These are phyloP conservation scores for Herpailurus yagouaroundi DNA, from an alignment of 2,113 vertebrate genomes.

Conservation along the genomic window DNA sequence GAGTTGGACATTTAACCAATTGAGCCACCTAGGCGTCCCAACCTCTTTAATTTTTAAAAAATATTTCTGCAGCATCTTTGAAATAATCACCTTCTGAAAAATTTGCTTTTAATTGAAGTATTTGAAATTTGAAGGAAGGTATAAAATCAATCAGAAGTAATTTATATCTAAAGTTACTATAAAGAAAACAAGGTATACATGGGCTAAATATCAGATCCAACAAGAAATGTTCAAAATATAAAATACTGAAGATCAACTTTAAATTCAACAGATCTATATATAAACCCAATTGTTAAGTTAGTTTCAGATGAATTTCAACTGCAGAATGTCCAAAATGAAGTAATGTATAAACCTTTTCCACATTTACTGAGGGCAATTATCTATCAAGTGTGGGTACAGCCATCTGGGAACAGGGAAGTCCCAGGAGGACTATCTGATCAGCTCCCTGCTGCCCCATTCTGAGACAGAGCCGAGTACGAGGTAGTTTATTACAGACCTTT, in stretches of 20 bases:
- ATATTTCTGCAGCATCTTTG: neutral
- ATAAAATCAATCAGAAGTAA: slow-evolving; percentile 39
- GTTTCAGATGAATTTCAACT: neutral
- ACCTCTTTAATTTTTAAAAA: neutral
- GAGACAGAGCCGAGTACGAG: neutral
- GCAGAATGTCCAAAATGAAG: neutral
- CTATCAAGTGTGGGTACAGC: neutral
- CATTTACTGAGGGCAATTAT: too few relatives aligned
- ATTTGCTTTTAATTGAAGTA: neutral
- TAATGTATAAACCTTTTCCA: neutral
- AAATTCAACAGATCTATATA: neutral
- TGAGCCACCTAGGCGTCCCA: too few relatives aligned
- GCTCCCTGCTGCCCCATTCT: neutral
- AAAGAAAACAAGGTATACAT: slow-evolving; percentile 26
- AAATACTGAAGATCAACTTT: neutral
- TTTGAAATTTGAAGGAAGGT: neutral
- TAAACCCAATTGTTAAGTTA: neutral
- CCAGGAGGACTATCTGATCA: neutral
- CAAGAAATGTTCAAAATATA: slow-evolving; percentile 48
- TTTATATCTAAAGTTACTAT: neutral
- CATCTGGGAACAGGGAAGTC: neutral
- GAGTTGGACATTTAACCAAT: too few relatives aligned
- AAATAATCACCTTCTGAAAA: slow-evolving; percentile 13
- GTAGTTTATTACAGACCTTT: neutral
- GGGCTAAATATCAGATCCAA: neutral